Evolutionary conservation across 2,113 vertebrate species (phyloP), one percentile per base, ranked within the genome.

Genomic region (Lophius piscatorius): DNA sequence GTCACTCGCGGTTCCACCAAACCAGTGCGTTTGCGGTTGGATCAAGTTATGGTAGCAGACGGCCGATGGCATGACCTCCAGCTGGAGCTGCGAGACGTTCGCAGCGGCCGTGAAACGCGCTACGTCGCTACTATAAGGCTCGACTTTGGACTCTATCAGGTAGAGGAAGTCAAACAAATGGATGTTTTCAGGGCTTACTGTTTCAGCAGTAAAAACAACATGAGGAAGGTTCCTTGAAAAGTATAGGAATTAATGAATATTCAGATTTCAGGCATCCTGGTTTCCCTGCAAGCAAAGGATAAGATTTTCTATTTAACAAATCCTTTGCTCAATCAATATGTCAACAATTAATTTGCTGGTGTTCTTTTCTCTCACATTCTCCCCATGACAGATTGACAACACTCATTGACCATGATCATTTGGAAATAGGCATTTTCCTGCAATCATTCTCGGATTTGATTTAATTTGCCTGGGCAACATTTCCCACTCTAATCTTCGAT

Each of bases 51-150:
- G 55, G 93, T 98, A 83, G 94, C 91, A 8, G 96, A 99, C 13
- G 97, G 97, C 23, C 92, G 52, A 16, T 99, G 97, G 97, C 97
- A 99, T 0, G 95, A 98, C 84, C 89, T 99, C 29, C 96, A 95
- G 74, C 90, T 98, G 73, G 96, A 99, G 82, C 89, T 99, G 59
- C 89, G 93, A 39, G 96, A 98, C 0, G 91, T 94, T 39, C 94
- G 82, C 61, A 94, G 91, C 0, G 94, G 95, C 22, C 88, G 90
- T 2, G 94, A 94, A 56, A 92, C 91, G 0, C 93, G 91, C 58
- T 96, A 97, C 0, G 87, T 98, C 5, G 94, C 97, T 60, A 96
- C 94, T 9, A 87, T 98, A 52, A 92, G 92, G 24, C 80, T 99
- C 38, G 97, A 99, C 88, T 98, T 96, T 1, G 96, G 94, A 50